A percentile compares a stretch with the other conserved stretches of the same genome.
These are phyloP conservation scores for Acrocyrtus sp. DNA, from an alignment of 2,888 invertebrate genomes.

Conservation along the genomic window DNA sequence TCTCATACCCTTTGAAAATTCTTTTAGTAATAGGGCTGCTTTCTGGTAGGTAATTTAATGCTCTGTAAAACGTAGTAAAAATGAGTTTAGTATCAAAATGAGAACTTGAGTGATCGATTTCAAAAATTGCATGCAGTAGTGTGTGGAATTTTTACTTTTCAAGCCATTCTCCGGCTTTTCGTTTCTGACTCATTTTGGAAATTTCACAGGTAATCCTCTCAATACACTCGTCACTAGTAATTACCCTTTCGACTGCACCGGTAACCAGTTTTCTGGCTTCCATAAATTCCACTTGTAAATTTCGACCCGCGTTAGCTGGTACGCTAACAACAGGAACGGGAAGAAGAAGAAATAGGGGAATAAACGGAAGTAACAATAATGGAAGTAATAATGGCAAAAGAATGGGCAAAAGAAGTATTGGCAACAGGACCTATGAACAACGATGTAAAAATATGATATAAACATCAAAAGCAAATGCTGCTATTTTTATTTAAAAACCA, in stretches of 20 bases:
- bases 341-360: constrained; percentile 24
- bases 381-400: constrained; percentile 21
- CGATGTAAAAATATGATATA: too few relatives aligned
- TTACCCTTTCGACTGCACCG: constrained; percentile 19
- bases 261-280: constrained; percentile 29
- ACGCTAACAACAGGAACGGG: constrained; percentile 43
- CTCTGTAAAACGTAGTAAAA: too few relatives aligned
- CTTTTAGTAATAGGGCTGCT: constrained; percentile 28
- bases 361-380: constrained; percentile 16
- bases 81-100: too few relatives aligned
- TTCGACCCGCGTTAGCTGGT: constrained; percentile 6
- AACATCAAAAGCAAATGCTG: too few relatives aligned
- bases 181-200: constrained; percentile 26
- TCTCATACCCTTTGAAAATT: constrained; percentile 25
- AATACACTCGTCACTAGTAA: constrained; percentile 49
- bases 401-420: constrained; percentile 28
- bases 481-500: too few relatives aligned
- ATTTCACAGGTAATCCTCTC: constrained; percentile 54
- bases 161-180: constrained; percentile 40
- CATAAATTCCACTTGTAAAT: neutral
- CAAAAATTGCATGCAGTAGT: too few relatives aligned
- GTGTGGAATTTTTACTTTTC: constrained; percentile 35
- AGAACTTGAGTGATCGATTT: too few relatives aligned
- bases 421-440: constrained; percentile 10
- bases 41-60: constrained; percentile 26